Base-by-base conservation (phyloP, 2,888 invertebrate genomes). In the Hermodice carunculata region DNA sequence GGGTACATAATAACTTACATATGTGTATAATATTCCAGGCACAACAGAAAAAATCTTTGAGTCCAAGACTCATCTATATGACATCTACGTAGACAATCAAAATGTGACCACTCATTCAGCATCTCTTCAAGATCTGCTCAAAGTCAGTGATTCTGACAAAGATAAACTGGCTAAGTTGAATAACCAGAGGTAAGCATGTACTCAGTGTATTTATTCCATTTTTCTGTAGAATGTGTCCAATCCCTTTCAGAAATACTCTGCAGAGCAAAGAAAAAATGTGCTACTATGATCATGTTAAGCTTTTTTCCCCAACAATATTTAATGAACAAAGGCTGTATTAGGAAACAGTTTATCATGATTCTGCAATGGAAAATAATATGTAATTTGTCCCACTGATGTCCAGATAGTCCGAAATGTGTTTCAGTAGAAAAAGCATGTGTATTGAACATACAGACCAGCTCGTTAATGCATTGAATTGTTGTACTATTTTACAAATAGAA, bases 21-120 rank as follows among this genome's bases (percentile, higher is more conserved):
- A n/a, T n/a, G n/a, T n/a, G n/a, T n/a, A n/a, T n/a, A n/a, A n/a
- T n/a, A n/a, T 48, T 66, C 4, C 68, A 86, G 86, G 87, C 75
- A 87, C 87, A 11, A 87, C 86, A 58, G 87, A 87, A 75, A 87
- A 86, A 74, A 87, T 87, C 72, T 86, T 87, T 78, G 85, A 87
- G 71, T 79, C 80, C 28, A 87, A 87, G 73, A 78, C 78, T 17
- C 78, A 79, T 56, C 73, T 87, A 43, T 86, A 84, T 71, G 87
- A 87, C 72, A 78, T 87, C 3, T 86, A 85, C 73, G 81, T 87
- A 5, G 85, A 86, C 73, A 85, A 85, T 67, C 85, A 85, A 69
- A 78, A 83, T 32, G 77, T 86, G 1, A 76, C 74, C 24, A 76
- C 82, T 26, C 77, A 77, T 29, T 78, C 80, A 11, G 78, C 78